These are phyloP conservation scores for Nesidiocoris tenuis DNA, from an alignment of 2,888 invertebrate genomes.

Conservation along the genomic window DNA sequence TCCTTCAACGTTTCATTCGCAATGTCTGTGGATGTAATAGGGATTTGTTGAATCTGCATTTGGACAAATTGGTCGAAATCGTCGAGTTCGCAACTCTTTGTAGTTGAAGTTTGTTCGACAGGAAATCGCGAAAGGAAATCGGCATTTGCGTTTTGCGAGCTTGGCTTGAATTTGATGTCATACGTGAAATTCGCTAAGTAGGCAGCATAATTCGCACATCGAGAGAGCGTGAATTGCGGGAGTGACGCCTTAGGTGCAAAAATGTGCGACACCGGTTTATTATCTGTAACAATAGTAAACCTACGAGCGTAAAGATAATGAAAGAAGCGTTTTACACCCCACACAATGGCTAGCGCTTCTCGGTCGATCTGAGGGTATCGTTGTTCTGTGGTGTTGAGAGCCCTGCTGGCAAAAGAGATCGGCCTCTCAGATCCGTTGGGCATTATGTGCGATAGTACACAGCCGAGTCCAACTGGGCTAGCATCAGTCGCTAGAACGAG, in stretches of 20 bases:
- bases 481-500: constrained; percentile 52
- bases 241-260: constrained; percentile 46
- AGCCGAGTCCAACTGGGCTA: constrained; percentile 37
- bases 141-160: constrained; percentile 18
- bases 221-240: constrained; percentile 26
- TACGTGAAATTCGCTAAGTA: constrained; percentile 26
- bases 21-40: constrained; percentile 26
- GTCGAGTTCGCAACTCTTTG: neutral
- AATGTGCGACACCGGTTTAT: constrained; percentile 52
- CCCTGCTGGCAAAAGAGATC: constrained; percentile 54
- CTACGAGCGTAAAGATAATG: constrained; percentile 54
- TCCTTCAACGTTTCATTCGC: constrained; percentile 26
- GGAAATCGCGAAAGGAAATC: constrained; percentile 11
- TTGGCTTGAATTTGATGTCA: constrained; percentile 19
- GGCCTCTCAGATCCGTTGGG: constrained; percentile 54
- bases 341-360: constrained; percentile 52
- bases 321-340: constrained; percentile 52
- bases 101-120: neutral
- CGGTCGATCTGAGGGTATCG: constrained; percentile 51
- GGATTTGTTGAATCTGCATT: constrained; percentile 18
- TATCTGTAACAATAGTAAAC: constrained; percentile 54
- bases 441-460: constrained; percentile 52
- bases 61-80: constrained; percentile 22
- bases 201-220: constrained; percentile 25
- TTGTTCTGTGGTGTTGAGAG: constrained; percentile 51